Conservation (phyloP, 2,797 vertebrate genomes). For the Mus spretus region DNA sequence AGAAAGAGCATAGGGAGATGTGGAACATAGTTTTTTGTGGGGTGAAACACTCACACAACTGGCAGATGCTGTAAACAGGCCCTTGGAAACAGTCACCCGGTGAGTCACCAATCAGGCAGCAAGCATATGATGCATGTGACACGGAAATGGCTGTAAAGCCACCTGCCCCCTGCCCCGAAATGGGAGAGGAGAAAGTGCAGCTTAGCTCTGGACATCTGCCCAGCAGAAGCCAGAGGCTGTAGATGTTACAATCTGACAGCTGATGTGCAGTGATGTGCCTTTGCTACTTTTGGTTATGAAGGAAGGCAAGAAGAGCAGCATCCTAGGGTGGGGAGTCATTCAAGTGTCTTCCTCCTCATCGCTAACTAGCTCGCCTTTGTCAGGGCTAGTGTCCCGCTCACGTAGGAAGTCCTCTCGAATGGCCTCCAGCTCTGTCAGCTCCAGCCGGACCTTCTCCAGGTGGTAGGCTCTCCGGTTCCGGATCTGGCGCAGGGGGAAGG, state of each 20-base stretch:
- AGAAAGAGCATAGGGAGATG: rapidly evolving
- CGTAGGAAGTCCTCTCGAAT: slow-evolving; percentile 97
- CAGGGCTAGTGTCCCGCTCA: slow-evolving; percentile 93
- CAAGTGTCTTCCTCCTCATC: slow-evolving; percentile 97
- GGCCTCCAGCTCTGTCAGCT: slow-evolving; percentile 97
- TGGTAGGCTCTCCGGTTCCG: slow-evolving; percentile 96
- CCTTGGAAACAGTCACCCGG: neutral
- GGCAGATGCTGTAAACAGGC: neutral
- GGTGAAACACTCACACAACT: neutral
- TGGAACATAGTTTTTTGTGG: neutral
- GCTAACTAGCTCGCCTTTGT: slow-evolving; percentile 94
- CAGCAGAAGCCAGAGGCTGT: slow-evolving; percentile 83
- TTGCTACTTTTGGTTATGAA: slow-evolving; percentile 42
- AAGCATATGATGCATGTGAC: neutral
- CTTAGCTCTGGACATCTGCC: slow-evolving; percentile 80
- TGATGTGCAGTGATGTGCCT: neutral
- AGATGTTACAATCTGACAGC: slow-evolving; percentile 70
- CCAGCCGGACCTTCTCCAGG: slow-evolving; percentile 98
- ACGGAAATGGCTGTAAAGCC: slow-evolving; percentile 75
- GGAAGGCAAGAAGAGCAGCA: slow-evolving; percentile 38
- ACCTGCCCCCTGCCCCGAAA: no score
- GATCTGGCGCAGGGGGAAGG: slow-evolving; percentile 97
- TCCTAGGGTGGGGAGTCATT: slow-evolving; percentile 13
- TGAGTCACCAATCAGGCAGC: neutral
- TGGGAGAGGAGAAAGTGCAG: slow-evolving; percentile 72